Evolutionary conservation across 30 jellyfish, hydroid and myxozoan species (phyloP).

Genomic region (Pseudorhiza aurosa): DNA sequence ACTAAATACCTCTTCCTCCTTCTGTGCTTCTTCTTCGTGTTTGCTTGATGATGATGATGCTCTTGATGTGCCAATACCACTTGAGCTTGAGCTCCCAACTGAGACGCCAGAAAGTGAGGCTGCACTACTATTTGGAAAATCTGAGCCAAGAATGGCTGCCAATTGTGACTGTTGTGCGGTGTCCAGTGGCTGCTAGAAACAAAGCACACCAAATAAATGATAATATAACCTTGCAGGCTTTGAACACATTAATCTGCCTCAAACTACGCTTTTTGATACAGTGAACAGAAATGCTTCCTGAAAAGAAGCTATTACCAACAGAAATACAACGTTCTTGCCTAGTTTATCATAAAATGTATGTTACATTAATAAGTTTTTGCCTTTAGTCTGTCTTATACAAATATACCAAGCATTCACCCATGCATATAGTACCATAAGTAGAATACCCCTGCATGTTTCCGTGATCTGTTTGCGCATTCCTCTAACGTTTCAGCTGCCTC

Average conservation of each 20-base stretch:
- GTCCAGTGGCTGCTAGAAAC: slow-evolving; percentile 79
- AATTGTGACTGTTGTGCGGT: slow-evolving; percentile 83
- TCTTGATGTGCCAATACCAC: slow-evolving; percentile 74
- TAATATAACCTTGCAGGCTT: too few species aligned
- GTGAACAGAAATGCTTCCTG: too few species aligned
- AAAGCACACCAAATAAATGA: too few species aligned
- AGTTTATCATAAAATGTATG: too few species aligned
- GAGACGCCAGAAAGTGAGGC: slow-evolving; percentile 62
- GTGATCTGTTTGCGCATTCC: slow-evolving; percentile 91
- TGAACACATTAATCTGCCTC: too few species aligned
- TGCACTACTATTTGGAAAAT: slow-evolving; percentile 65
- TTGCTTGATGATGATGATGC: slow-evolving; percentile 61
- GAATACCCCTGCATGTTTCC: slow-evolving; percentile 82
- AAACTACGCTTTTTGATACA: too few species aligned
- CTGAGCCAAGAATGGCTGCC: slow-evolving; percentile 94
- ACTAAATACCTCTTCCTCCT: slow-evolving; percentile 70
- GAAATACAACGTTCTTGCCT: too few species aligned
- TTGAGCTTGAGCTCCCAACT: slow-evolving; percentile 62
- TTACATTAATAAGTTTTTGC: too few species aligned
- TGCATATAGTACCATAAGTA: too few species aligned
- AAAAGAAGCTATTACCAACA: too few species aligned
- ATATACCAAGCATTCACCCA: too few species aligned
- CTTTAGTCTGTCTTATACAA: too few species aligned
- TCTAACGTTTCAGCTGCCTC: slow-evolving; percentile 98
- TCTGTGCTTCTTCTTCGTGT: slow-evolving; percentile 49